Evolutionary conservation across 2,888 invertebrate species (phyloP).

Genomic region (Cremastinae sp.): DNA sequence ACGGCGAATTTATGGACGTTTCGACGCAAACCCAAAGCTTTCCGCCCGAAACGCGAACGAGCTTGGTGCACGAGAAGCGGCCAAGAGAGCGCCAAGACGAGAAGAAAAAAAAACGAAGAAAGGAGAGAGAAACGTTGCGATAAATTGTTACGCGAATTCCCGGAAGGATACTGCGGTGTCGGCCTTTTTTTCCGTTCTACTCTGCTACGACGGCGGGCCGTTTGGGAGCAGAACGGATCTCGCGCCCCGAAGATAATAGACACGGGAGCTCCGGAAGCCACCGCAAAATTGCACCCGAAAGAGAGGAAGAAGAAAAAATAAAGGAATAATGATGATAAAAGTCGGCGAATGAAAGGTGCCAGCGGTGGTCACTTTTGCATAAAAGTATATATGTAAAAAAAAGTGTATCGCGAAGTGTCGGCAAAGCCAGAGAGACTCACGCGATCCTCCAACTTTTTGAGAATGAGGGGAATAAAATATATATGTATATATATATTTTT

Average conservation of each 20-base stretch:
- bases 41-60: slow-evolving; percentile 11
- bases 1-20: neutral
- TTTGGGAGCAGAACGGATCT: slow-evolving; percentile 39
- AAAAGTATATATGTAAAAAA: neutral
- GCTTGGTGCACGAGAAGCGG: slow-evolving; percentile 14
- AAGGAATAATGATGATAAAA: slow-evolving; percentile 13
- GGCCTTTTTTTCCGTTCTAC: slow-evolving; percentile 20
- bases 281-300: slow-evolving; percentile 54
- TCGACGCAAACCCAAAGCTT: neutral
- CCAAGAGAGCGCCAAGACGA: neutral
- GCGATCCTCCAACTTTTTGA: slow-evolving; percentile 21
- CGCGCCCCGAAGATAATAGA: slow-evolving; percentile 45
- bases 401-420: neutral
- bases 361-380: slow-evolving; percentile 28
- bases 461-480: neutral
- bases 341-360: slow-evolving; percentile 48
- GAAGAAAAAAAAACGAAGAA: slow-evolving; percentile 22
- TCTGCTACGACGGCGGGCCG: neutral
- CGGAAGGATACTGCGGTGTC: slow-evolving; percentile 60
- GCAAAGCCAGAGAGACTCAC: slow-evolving; percentile 24
- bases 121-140: slow-evolving; percentile 21
- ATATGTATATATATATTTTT: too few relatives aligned
- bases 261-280: slow-evolving; percentile 52
- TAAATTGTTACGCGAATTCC: slow-evolving; percentile 38
- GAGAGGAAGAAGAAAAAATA: slow-evolving; percentile 29